Conservation (phyloP, 2,113 vertebrate genomes). For the Macaca fascicularis region T2T-MFA8v1.1 NC_088379.1:136837501-136838000, state of each 20-base stretch:
- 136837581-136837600: constrained; percentile 57
- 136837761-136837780: constrained; percentile 75
- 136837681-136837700: constrained; percentile 72
- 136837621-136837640: constrained; percentile 68
- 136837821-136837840: background rate
- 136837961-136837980: background rate
- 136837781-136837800: constrained; percentile 28
- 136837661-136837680: constrained; percentile 59
- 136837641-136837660: constrained; percentile 74
- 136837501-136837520: constrained; percentile 37
- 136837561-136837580: constrained; percentile 26
- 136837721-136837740: constrained; percentile 76
- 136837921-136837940: background rate
- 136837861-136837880: background rate
- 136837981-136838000: background rate
- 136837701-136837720: constrained; percentile 66
- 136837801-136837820: constrained; percentile 57
- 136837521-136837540: constrained; percentile 1
- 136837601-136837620: constrained; percentile 55
- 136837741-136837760: constrained; percentile 59
- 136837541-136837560: constrained; percentile 39
- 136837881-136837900: background rate
- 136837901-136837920: background rate
- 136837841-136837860: background rate
- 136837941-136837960: background rate